Percentiles rank a stretch among this genome's conserved stretches.
Conservation (phyloP, 2,888 invertebrate species). For the Metellina segmentata region DNA sequence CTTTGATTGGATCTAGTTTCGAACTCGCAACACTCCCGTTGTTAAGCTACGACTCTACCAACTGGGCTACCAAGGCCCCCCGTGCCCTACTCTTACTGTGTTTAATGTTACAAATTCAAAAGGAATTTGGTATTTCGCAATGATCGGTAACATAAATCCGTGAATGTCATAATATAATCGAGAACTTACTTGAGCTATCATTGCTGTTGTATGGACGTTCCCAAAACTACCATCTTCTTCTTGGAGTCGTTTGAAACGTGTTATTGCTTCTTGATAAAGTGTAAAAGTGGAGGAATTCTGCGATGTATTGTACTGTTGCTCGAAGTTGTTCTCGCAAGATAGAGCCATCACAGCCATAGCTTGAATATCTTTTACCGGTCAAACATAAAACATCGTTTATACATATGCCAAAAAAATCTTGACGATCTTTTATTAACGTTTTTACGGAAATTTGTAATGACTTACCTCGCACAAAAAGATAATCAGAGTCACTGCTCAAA, state of each 20-base stretch:
- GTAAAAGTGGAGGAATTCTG: not conserved
- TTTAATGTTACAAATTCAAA: no score
- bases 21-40: no score
- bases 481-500: not conserved
- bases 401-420: not conserved
- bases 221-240: conserved; percentile 44
- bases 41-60: no score
- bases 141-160: no score
- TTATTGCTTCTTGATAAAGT: not conserved
- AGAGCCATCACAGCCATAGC: conserved; percentile 44
- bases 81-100: no score
- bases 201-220: conserved; percentile 33
- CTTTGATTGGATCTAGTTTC: no score
- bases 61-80: no score
- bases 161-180: no score
- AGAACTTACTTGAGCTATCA: conserved; percentile 37
- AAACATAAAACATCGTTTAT: not conserved
- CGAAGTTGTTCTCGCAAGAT: conserved; percentile 2
- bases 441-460: no score
- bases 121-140: no score
- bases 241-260: conserved; percentile 11
- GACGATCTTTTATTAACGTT: not conserved
- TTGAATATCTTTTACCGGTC: conserved; percentile 19
- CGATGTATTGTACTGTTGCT: not conserved
- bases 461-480: conserved; percentile 31